Percentiles rank a stretch among this genome's conserved stretches.
phyloP scores from a whole-genome alignment of 2,797 vertebrate genomes.

The Neomorphus geoffroyi region DNA sequence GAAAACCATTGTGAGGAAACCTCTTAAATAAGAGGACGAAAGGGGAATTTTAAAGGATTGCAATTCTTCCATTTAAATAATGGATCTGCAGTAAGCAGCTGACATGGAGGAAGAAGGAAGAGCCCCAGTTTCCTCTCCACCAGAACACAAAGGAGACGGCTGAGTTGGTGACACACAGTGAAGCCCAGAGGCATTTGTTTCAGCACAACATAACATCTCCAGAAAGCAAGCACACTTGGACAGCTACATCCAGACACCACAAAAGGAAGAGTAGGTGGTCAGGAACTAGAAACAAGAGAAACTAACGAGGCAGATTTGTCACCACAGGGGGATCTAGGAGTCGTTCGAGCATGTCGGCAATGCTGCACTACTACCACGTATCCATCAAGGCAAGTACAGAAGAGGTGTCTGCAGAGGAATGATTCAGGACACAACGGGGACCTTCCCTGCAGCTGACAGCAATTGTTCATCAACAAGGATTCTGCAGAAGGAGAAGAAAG shows the following conservation, averaged over 20 bases:
- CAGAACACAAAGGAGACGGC: neutral
- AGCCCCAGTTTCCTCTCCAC: neutral
- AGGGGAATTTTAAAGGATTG: neutral
- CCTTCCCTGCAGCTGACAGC: neutral
- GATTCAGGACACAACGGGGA: neutral
- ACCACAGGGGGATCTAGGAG: neutral
- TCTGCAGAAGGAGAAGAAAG: neutral
- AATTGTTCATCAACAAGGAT: neutral
- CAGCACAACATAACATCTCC: neutral
- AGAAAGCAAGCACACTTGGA: neutral
- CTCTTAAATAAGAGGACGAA: neutral
- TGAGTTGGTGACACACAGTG: neutral
- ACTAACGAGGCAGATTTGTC: neutral
- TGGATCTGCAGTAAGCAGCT: neutral
- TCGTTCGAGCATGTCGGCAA: neutral
- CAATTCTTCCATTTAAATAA: neutral
- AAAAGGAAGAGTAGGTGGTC: neutral
- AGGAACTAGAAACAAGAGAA: neutral
- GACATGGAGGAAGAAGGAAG: neutral
- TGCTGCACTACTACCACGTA: neutral
- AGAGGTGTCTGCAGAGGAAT: neutral
- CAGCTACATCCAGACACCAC: neutral
- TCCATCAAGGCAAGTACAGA: neutral
- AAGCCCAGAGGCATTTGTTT: neutral
- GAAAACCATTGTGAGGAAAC: neutral